Percentiles rank a stretch among this genome's conserved stretches.
Evolutionary conservation across 2,113 vertebrate species (phyloP).

Genomic region (Laticauda laticaudata): DNA sequence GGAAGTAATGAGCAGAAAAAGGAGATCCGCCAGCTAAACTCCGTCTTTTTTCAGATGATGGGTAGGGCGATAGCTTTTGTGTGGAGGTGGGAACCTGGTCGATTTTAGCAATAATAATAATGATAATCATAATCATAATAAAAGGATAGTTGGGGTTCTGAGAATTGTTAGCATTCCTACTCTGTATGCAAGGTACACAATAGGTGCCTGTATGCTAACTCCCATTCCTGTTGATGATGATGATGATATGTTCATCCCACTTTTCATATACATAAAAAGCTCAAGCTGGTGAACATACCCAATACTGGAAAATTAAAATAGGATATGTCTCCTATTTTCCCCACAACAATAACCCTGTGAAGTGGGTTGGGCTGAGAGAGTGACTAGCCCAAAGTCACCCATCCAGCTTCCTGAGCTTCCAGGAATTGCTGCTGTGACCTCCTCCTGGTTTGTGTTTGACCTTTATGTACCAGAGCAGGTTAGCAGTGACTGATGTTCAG

Average conservation of each 20-base stretch:
- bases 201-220: background rate
- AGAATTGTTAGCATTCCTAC: background rate
- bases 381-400: background rate
- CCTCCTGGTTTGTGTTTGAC: background rate
- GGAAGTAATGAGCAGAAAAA: background rate
- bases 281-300: background rate
- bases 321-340: background rate
- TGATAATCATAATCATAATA: background rate
- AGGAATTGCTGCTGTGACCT: background rate
- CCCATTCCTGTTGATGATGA: background rate
- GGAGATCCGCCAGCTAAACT: background rate
- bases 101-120: background rate
- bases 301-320: background rate
- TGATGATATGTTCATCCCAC: background rate
- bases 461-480: background rate
- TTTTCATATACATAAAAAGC: background rate
- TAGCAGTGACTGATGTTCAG: background rate
- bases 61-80: background rate
- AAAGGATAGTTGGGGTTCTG: background rate
- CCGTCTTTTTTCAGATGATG: background rate
- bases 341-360: background rate
- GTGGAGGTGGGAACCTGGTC: background rate
- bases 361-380: background rate
- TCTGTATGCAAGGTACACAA: background rate
- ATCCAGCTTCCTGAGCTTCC: background rate